phyloP scores from a whole-genome alignment of 2,888 invertebrate species.

The Sarcophaga variegata region DNA sequence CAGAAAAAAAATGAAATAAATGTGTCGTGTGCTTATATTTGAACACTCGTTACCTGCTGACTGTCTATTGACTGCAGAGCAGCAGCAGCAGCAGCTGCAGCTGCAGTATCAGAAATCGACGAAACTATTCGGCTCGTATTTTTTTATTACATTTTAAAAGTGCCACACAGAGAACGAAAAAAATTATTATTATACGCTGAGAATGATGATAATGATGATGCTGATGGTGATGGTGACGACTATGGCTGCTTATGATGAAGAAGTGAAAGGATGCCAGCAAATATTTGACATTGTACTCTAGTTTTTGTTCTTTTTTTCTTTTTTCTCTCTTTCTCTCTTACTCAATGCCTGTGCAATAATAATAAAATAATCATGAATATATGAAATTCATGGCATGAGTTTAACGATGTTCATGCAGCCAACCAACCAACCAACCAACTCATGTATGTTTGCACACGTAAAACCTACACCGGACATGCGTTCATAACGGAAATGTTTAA shows the following conservation, averaged over 20 bases:
- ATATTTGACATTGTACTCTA: constrained; percentile 31
- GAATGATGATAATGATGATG: constrained; percentile 8
- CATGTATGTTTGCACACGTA: constrained; percentile 18
- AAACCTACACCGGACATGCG: constrained; percentile 63
- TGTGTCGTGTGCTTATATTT: constrained; percentile 26
- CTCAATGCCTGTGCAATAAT: background rate
- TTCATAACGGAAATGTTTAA: constrained; percentile 67
- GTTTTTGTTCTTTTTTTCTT: background rate
- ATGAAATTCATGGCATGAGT: background rate
- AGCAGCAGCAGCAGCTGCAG: constrained; percentile 26
- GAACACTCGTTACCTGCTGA: constrained; percentile 62
- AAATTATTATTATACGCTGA: constrained; percentile 30
- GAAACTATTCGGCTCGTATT: background rate
- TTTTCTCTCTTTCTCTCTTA: background rate
- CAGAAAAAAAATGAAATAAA: too few relatives aligned
- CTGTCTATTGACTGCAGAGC: constrained; percentile 40
- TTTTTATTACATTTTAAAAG: constrained; percentile 34
- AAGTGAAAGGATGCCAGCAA: constrained; percentile 7
- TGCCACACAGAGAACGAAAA: background rate
- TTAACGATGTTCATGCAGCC: background rate
- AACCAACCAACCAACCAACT: background rate
- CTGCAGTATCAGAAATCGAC: background rate
- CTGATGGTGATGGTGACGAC: constrained; percentile 39
- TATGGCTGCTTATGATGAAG: background rate
- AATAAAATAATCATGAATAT: background rate